These are phyloP conservation scores for Meteorus colon DNA, from an alignment of 2,888 invertebrate species.

Conservation along the genomic window DNA sequence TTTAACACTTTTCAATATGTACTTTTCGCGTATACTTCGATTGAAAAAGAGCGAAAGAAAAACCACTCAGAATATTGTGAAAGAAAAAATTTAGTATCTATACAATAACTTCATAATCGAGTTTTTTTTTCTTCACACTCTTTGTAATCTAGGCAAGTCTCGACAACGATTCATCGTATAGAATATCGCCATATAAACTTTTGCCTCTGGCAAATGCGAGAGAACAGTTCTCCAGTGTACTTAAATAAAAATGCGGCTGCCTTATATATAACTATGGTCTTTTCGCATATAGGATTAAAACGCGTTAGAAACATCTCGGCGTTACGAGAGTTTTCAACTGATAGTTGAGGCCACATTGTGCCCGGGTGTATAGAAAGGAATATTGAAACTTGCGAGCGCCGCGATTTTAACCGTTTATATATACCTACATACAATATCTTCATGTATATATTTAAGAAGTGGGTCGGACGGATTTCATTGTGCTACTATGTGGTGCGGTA, in stretches of 20 bases:
- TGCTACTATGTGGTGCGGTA: neutral
- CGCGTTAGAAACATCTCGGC: conserved; percentile 25
- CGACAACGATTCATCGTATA: conserved; percentile 8
- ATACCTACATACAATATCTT: neutral
- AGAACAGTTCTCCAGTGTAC: conserved; percentile 2
- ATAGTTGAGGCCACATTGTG: conserved; percentile 36
- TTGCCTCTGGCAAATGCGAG: conserved; percentile 2
- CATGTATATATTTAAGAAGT: conserved; percentile 15
- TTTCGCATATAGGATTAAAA: conserved; percentile 27
- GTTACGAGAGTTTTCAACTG: conserved; percentile 37
- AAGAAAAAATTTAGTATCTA: neutral
- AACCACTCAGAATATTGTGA: neutral
- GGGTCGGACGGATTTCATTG: conserved; percentile 27
- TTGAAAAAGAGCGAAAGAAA: neutral
- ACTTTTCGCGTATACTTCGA: neutral
- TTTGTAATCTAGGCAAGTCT: neutral
- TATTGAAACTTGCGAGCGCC: conserved; percentile 35
- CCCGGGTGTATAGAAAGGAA: conserved; percentile 8
- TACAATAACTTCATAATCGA: neutral
- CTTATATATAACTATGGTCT: conserved; percentile 12
- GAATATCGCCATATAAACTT: conserved; percentile 13
- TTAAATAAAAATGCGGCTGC: conserved; percentile 22
- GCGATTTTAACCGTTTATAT: conserved; percentile 20
- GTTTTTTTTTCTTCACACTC: neutral
- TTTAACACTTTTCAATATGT: neutral